A percentile compares a stretch with the other conserved stretches of the same genome.
phyloP scores from a whole-genome alignment of 2,888 invertebrate genomes.

The Papilio demoleus region DNA sequence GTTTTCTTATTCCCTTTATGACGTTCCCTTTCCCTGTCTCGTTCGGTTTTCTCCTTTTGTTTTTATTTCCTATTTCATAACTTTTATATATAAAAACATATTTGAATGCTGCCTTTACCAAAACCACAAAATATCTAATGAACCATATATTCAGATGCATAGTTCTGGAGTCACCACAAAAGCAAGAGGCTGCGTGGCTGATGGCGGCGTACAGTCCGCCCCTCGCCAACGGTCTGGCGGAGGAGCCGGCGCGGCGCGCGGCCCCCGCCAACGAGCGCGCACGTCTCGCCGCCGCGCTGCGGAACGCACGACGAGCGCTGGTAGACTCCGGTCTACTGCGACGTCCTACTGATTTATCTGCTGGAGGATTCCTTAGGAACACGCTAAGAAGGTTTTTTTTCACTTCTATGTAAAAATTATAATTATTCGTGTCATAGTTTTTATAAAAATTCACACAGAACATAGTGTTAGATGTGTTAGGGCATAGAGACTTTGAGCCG shows the following conservation, averaged over 20 bases:
- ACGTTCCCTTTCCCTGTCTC: background rate
- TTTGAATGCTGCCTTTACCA: too few relatives aligned
- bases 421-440: too few relatives aligned
- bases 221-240: constrained; percentile 91
- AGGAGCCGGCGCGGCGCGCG: constrained; percentile 81
- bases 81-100: too few relatives aligned
- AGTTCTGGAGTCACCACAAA: constrained; percentile 95
- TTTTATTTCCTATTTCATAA: too few relatives aligned
- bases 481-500: too few relatives aligned
- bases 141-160: constrained; percentile 89
- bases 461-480: too few relatives aligned
- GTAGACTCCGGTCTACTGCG: constrained; percentile 92
- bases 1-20: too few relatives aligned
- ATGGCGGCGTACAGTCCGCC: constrained; percentile 96
- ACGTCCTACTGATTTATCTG: constrained; percentile 90
- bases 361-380: constrained; percentile 94
- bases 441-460: too few relatives aligned
- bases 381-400: constrained; percentile 87
- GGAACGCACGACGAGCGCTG: constrained; percentile 91
- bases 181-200: constrained; percentile 95
- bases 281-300: constrained; percentile 93
- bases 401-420: background rate
- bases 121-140: too few relatives aligned
- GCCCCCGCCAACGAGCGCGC: constrained; percentile 95
- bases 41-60: too few relatives aligned